Percentiles rank a stretch among this genome's conserved stretches.
Evolutionary conservation across 2,113 vertebrate genomes (phyloP).

Genomic region (Perca schrenkii): DNA sequence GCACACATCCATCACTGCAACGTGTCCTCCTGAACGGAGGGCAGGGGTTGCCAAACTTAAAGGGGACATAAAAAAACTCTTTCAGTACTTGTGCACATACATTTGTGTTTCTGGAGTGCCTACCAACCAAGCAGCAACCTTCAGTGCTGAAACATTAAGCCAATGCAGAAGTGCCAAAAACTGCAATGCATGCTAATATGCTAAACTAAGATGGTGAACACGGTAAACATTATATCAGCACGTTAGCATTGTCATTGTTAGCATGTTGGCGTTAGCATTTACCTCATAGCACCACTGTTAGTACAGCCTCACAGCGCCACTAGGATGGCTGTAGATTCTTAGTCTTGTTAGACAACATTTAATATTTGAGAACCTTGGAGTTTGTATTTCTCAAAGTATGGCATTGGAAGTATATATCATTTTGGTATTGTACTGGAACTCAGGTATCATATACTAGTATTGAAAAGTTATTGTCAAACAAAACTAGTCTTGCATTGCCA

Average conservation of each 20-base stretch:
- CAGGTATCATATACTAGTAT: neutral
- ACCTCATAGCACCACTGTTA: neutral
- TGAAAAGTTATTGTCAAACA: slow-evolving; percentile 6
- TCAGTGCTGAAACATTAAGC: too few species aligned
- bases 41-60: neutral
- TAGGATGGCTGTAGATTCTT: neutral
- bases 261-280: neutral
- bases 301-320: neutral
- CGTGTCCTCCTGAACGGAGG: slow-evolving; percentile 21
- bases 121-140: too few species aligned
- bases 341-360: neutral
- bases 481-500: neutral
- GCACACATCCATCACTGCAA: slow-evolving; percentile 50
- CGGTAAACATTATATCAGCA: neutral
- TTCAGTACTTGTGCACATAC: too few species aligned
- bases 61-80: too few species aligned
- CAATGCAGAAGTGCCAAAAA: too few species aligned
- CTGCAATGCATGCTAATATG: too few species aligned
- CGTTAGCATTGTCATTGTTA: neutral
- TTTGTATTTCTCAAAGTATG: neutral
- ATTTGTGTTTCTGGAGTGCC: too few species aligned
- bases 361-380: neutral
- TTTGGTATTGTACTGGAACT: too few species aligned
- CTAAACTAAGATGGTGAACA: neutral
- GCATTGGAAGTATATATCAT: neutral